Evolutionary conservation across 2,888 invertebrate genomes (phyloP), one percentile per base, ranked within the genome.

Genomic region (Drosophila nigricruria): DNA sequence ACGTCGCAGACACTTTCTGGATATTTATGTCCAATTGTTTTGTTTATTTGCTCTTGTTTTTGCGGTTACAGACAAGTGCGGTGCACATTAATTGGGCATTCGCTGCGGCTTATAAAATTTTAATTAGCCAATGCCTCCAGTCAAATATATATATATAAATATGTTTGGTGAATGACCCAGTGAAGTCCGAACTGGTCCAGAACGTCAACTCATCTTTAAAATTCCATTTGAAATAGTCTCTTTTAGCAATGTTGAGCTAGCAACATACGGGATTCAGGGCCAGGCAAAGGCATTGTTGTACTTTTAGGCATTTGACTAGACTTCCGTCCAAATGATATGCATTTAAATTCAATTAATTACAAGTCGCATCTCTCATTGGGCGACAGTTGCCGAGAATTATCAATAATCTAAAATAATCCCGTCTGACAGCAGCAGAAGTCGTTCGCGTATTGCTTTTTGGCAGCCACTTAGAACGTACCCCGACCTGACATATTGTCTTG

Each of bases 281-380:
- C 12, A 45, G 45, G n/a, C 10, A 23, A 23, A 8, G 16, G 3
- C 3, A 27, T 56, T 69, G 43, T 49, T 34, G 50, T 47, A 50
- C 30, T 18, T 9, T 9, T 47, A 20, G 73, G 3, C 18, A 12
- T 56, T 67, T 70, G 40, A 30, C 52, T 54, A 38, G 59, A 77
- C 79, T 86, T 86, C 73, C 72, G 72, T 25, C 70, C 57, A 62
- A 78, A 64, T 71, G 57, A 61, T 64, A 73, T 88, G 82, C 77
- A 84, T 88, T 88, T 79, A 77, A 84, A 78, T 79, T 63, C 73
- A 77, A 81, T 89, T 84, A 90, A 90, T 82, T 76, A 84, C 79
- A 82, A 70, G 72, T 54, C 59, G 73, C 70, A 61, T 64, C 75
- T 62, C 70, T 73, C 70, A 85, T 77, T 78, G 74, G 76, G 63